These are phyloP conservation scores for Copsychus sechellarum DNA, from an alignment of 2,113 vertebrate genomes.

Conservation along the genomic window DNA sequence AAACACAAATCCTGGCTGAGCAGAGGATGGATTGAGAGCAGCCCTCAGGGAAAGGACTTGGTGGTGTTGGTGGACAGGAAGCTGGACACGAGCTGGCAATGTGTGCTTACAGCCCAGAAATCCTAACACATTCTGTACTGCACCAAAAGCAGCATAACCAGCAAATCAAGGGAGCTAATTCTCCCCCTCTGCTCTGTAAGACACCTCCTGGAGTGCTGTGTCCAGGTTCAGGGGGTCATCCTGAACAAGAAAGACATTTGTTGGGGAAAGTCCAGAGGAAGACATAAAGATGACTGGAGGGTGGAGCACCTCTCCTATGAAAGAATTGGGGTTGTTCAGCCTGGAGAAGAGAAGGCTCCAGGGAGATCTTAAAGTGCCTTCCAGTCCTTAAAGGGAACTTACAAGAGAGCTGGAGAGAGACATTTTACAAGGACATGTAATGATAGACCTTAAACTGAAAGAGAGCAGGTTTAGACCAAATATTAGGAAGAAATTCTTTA, in stretches of 20 bases:
- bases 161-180: fast-evolving
- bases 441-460: neutral
- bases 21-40: neutral
- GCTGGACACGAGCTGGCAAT: neutral
- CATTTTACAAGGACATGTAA: neutral
- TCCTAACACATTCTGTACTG: neutral
- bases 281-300: neutral
- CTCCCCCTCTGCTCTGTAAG: neutral
- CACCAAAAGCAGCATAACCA: neutral
- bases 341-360: neutral
- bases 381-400: neutral
- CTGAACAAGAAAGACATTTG: neutral
- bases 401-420: neutral
- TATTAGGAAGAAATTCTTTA: neutral
- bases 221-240: neutral
- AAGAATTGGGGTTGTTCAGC: fast-evolving
- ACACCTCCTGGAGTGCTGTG: neutral
- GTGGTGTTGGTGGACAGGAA: neutral
- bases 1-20: neutral
- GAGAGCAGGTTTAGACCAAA: neutral
- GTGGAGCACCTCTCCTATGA: neutral
- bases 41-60: neutral
- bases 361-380: neutral
- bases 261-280: neutral
- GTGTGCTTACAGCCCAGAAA: neutral